Conservation (phyloP, 2,113 vertebrate species). For the Neolamprologus fasciatus region DNA sequence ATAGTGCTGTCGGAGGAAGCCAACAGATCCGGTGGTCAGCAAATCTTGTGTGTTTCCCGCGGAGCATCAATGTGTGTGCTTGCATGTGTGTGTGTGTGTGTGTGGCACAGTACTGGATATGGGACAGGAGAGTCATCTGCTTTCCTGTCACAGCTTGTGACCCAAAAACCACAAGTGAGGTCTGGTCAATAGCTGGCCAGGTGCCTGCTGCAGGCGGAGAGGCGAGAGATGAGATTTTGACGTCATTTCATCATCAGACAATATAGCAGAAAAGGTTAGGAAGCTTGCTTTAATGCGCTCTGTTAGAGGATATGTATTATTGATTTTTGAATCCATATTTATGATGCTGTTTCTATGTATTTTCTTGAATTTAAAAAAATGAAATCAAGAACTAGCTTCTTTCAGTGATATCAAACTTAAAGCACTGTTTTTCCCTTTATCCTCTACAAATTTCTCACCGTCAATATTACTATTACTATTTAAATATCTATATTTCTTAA, state of each 20-base stretch:
- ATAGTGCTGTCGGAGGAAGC: conserved; percentile 2
- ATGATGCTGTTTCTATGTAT: not conserved
- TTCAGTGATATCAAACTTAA: not conserved
- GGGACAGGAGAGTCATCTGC: conserved; percentile 35
- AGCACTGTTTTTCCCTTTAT: not conserved
- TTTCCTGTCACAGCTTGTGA: conserved; percentile 58
- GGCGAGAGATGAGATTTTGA: conserved; percentile 23
- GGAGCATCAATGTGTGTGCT: not conserved
- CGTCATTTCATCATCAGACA: conserved; percentile 22
- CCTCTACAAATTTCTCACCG: not conserved
- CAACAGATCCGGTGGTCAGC: conserved; percentile 47
- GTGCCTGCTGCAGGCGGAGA: conserved; percentile 20
- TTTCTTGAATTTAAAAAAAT: not conserved
- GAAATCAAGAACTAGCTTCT: not conserved
- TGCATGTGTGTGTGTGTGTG: not conserved
- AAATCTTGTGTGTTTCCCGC: conserved; percentile 28
- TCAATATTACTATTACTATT: not conserved
- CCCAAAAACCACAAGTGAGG: conserved; percentile 58
- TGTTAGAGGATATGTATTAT: not conserved
- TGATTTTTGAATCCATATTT: not conserved
- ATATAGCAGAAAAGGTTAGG: not conserved
- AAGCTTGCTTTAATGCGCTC: not conserved
- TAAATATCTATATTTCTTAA: not conserved
- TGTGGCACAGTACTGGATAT: not conserved
- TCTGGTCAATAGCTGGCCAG: conserved; percentile 47